Evolutionary conservation across 2,888 invertebrate genomes (phyloP), one percentile per base, ranked within the genome.

Genomic region (Aphidius colemani): DNA sequence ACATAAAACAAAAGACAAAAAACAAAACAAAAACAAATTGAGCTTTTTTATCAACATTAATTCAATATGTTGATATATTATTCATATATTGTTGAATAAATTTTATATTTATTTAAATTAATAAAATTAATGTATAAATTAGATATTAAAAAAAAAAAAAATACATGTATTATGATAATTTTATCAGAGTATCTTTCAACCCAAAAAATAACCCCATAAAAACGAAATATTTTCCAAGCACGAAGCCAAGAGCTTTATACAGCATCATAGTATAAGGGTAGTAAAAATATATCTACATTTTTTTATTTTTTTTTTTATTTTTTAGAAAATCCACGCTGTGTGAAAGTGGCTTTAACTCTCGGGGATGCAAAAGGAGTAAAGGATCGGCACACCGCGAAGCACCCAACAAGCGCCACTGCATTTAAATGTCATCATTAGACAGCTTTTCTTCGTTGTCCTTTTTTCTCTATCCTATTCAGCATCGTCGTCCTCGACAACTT

Each of bases 351-450:
- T 72, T 72, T 71, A 65, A 57, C 65, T 66, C 62, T 58, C 30
- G 63, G 30, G 63, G 62, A 64, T 60, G 59, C 57, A 5, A 30
- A 30, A 30, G 30, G 30, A 30, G 30, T 30, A 30, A 5, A 30
- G 65, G 59, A 68, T 67, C 65, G 64, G 66, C 69, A 67, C 67
- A 70, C 74, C 71, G 72, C 73, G 74, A 72, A 74, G 73, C 74
- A 78, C 74, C 78, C 79, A 81, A 80, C 80, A 78, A 79, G 77
- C 78, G 77, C 78, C 76, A 80, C 80, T 81, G 81, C 82, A 82
- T 82, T 82, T 82, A 82, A 82, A 82, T 82, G 81, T 81, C 81
- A 82, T 82, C 81, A 82, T 82, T 82, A 80, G 78, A 74, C 75
- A 75, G 70, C 75, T 74, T 76, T 74, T 75, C 75, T 74, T 74